These are phyloP conservation scores for Nebria ingens DNA, from an alignment of 1,140 invertebrate species.

Conservation along the genomic window DNA sequence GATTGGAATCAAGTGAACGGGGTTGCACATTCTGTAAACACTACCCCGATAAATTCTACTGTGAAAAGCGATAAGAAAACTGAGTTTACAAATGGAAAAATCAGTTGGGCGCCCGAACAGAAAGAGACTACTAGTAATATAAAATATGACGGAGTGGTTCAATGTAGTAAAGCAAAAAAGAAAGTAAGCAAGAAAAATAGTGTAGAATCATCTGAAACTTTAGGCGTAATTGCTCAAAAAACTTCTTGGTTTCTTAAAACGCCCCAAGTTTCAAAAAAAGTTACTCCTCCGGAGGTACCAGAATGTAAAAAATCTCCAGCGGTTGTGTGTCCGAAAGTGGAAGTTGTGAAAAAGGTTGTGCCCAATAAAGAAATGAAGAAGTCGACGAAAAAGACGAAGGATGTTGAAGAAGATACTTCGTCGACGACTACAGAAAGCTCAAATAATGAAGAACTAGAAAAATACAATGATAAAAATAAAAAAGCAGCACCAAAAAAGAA, in stretches of 20 bases:
- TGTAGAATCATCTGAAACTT: neutral
- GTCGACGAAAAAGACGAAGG: slow-evolving; percentile 17
- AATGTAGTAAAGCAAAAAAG: slow-evolving; percentile 28
- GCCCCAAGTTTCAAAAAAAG: slow-evolving; percentile 3
- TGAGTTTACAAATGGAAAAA: neutral
- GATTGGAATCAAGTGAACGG: slow-evolving; percentile 15
- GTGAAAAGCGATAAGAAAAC: neutral
- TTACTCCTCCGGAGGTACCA: slow-evolving; percentile 13
- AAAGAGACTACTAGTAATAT: neutral
- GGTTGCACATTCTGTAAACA: neutral
- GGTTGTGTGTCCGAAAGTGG: slow-evolving; percentile 11
- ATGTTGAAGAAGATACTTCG: slow-evolving; percentile 53
- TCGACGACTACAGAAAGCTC: slow-evolving; percentile 61
- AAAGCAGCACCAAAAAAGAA: slow-evolving; percentile 33
- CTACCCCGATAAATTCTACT: neutral
- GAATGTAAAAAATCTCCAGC: slow-evolving; percentile 11
- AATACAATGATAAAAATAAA: slow-evolving; percentile 31
- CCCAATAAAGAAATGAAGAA: slow-evolving; percentile 13
- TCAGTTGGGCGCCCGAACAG: neutral
- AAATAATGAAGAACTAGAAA: slow-evolving; percentile 29
- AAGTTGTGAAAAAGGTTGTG: slow-evolving; percentile 10
- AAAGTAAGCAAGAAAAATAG: slow-evolving; percentile 28
- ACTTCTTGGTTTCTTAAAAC: neutral
- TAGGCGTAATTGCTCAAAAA: neutral
- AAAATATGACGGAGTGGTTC: neutral